Base-by-base conservation (phyloP, 2,797 vertebrate species). In the Brachyrhaphis roseni region DNA sequence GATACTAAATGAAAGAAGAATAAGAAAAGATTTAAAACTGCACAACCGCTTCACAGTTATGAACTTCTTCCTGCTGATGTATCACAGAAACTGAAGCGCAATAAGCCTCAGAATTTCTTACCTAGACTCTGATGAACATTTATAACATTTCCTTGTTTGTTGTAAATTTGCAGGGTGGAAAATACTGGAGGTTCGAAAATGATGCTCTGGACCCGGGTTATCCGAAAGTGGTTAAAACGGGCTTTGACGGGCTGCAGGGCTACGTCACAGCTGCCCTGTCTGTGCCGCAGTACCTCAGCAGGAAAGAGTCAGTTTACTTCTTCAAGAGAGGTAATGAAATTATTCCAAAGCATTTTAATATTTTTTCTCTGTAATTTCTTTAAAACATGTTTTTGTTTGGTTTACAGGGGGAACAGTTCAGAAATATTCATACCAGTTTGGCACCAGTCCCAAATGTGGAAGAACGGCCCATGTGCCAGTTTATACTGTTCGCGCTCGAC, bases 121-220 rank as follows among this genome's bases (percentile, higher is more conserved):
- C 2, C 23, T 71, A 0, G 12, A 15, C 7, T 76, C 20, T 39
- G 10, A 49, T 41, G 16, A 31, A 26, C 20, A 51, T 23, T 6
- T 2, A 12, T 18, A n/a, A 49, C 31, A 28, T 49, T 62, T 49
- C 5, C 39, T 85, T 77, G 1, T 76, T 62, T 80, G 39, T 7
- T 0, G 34, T 1, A 16, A 23, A 34, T 74, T 55, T 84, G 13
- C 82, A 99, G 98, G 97, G 95, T 70, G 43, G 93, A 34, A 87
- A 92, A 18, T 99, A 98, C 85, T 99, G 98, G 98, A 97, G 98
- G 72, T 99, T 96, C 95, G 97, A 97, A 43, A 98, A 99, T 0
- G 95, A 94, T 1, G 47, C 85, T 26, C 90, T 97, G 96, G 98
- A 99, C 79, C 1, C 76, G 0, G 96, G 96, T 0, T 99, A 96